A percentile compares a stretch with the other conserved stretches of the same genome.
Conservation (phyloP, 1,140 invertebrate genomes). For the Olivierus martensii region DNA sequence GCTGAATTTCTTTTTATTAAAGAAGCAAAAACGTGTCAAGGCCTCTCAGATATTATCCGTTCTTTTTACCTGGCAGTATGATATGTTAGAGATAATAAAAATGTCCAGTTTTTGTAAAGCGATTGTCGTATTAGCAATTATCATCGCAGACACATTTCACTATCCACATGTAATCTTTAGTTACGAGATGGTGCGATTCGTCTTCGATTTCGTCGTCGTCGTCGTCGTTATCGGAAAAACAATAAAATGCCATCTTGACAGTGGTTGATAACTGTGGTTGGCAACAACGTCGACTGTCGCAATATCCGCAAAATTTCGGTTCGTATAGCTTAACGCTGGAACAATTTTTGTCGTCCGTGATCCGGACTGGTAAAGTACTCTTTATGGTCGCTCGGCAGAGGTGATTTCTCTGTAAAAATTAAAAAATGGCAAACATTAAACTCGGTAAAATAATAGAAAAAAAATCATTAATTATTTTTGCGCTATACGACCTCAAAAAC, state of each 20-base stretch:
- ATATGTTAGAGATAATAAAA: too few relatives aligned
- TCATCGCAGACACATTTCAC: constrained; percentile 17
- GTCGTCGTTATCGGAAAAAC: too few relatives aligned
- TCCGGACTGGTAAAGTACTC: constrained; percentile 33
- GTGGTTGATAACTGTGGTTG: constrained; percentile 42
- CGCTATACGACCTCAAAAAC: too few relatives aligned
- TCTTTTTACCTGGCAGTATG: too few relatives aligned
- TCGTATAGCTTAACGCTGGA: constrained; percentile 43
- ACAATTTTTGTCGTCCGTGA: constrained; percentile 43
- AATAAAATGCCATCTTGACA: constrained; percentile 36
- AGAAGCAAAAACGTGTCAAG: too few relatives aligned
- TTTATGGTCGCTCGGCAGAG: constrained; percentile 48
- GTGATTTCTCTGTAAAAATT: constrained; percentile 42
- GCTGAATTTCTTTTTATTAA: too few relatives aligned
- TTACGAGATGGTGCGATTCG: constrained; percentile 2
- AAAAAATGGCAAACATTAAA: too few relatives aligned
- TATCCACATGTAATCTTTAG: constrained; percentile 18
- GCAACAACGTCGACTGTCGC: constrained; percentile 39
- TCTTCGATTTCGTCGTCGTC: neutral
- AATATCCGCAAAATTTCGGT: constrained; percentile 47
- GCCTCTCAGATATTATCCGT: too few relatives aligned
- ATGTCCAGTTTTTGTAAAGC: too few relatives aligned
- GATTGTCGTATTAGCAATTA: neutral
- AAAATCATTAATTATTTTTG: too few relatives aligned
- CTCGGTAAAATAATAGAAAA: too few relatives aligned